A percentile compares a stretch with the other conserved stretches of the same genome.
phyloP scores from a whole-genome alignment of 2,797 vertebrate genomes.

The Chelmon rostratus region DNA sequence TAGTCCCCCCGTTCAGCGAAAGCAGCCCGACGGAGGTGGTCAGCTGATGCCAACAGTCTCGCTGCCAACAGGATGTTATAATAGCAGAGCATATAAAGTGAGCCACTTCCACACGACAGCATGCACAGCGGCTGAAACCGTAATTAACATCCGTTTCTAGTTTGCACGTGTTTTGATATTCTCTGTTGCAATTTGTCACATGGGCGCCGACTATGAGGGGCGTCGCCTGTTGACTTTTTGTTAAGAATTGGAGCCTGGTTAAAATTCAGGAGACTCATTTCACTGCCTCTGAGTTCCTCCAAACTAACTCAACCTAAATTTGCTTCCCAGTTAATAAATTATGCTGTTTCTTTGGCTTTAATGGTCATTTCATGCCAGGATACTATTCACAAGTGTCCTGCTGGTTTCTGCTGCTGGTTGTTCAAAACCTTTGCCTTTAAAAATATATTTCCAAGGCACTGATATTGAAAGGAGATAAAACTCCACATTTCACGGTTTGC shows the following conservation, averaged over 20 bases:
- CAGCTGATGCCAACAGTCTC: conserved; percentile 68
- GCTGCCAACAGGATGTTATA: conserved; percentile 81
- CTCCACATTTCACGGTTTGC: conserved; percentile 12
- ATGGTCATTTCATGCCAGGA: conserved; percentile 52
- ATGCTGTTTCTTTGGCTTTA: conserved; percentile 35
- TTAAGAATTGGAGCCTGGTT: conserved; percentile 37
- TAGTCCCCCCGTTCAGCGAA: conserved; percentile 44
- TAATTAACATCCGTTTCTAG: conserved; percentile 74
- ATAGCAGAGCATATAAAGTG: conserved; percentile 71
- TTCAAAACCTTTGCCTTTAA: conserved; percentile 26
- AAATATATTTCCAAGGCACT: conserved; percentile 15
- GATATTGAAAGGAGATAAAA: conserved; percentile 38
- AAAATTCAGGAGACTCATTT: conserved; percentile 38
- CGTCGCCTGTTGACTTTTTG: conserved; percentile 54
- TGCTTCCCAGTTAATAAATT: conserved; percentile 44
- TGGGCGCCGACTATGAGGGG: conserved; percentile 47
- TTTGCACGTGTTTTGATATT: conserved; percentile 72
- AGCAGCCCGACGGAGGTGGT: conserved; percentile 47
- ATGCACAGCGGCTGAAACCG: conserved; percentile 48
- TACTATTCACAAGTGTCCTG: conserved; percentile 5
- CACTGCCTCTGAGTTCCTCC: conserved; percentile 20
- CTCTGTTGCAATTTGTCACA: conserved; percentile 68
- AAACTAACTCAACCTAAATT: conserved; percentile 35
- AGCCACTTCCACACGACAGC: conserved; percentile 57
- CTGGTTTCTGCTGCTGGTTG: conserved; percentile 13